Conservation (phyloP, 2,113 vertebrate species). For the Esox niger region DNA sequence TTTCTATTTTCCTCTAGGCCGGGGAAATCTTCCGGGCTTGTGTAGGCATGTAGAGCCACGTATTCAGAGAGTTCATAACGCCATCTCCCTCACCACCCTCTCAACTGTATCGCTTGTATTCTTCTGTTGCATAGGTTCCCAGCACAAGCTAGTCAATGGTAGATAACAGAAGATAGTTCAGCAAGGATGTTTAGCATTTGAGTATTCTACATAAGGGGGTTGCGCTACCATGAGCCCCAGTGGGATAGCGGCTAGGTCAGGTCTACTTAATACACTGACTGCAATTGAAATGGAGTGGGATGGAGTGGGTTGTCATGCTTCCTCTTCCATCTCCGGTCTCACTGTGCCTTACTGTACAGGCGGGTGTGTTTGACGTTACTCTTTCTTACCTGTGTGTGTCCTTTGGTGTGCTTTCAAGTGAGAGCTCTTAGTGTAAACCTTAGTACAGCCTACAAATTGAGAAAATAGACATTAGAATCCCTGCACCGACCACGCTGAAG, state of each 20-base stretch:
- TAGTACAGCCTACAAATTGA: constrained; percentile 78
- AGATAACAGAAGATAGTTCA: no score
- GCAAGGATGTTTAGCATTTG: no score
- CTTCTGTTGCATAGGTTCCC: constrained; percentile 15
- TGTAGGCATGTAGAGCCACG: constrained; percentile 65
- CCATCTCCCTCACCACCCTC: constrained; percentile 35
- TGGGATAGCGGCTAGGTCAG: no score
- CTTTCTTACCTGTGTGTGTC: constrained; percentile 85
- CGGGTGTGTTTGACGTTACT: not conserved
- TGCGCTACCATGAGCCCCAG: no score
- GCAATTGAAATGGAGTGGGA: no score
- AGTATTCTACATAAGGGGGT: no score
- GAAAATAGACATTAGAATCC: constrained; percentile 7
- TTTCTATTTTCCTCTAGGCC: constrained; percentile 32
- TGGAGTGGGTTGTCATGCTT: no score
- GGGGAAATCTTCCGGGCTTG: constrained; percentile 50
- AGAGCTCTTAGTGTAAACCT: constrained; percentile 95
- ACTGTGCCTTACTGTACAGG: not conserved
- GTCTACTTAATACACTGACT: no score
- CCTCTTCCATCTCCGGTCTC: no score
- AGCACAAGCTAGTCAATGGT: no score
- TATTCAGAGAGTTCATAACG: constrained; percentile 16
- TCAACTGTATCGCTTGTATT: constrained; percentile 20
- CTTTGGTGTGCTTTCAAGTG: constrained; percentile 92
- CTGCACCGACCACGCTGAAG: not conserved